phyloP scores from a whole-genome alignment of 2,888 invertebrate genomes.

The Pristionchus maxplancki region DNA sequence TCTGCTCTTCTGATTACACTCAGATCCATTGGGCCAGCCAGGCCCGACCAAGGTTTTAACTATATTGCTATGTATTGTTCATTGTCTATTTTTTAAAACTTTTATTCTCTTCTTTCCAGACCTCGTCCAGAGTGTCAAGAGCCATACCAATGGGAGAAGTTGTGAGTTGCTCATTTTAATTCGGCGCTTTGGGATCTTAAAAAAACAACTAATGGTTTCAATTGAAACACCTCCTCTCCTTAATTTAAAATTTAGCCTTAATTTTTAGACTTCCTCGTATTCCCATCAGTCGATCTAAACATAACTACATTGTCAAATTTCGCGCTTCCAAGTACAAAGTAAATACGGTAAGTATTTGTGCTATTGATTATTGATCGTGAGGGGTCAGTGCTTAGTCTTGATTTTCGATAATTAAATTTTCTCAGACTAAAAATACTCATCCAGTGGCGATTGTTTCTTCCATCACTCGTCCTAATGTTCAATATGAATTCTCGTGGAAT shows the following conservation, averaged over 20 bases:
- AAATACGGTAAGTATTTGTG: conserved; percentile 11
- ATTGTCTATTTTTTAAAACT: neutral
- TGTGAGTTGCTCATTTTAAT: neutral
- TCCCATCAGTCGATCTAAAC: neutral
- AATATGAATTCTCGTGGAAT: conserved; percentile 47
- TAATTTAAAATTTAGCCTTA: neutral
- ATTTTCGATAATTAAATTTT: too few species aligned
- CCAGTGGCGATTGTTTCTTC: conserved; percentile 40
- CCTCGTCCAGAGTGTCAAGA: neutral
- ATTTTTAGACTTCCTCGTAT: neutral
- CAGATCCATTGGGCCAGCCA: conserved; percentile 33
- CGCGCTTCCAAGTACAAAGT: conserved; percentile 32
- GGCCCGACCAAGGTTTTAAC: neutral
- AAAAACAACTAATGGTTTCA: too few species aligned
- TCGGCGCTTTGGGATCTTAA: too few species aligned
- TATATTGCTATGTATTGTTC: neutral
- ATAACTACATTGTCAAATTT: neutral
- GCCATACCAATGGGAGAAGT: neutral
- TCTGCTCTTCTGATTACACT: conserved; percentile 11
- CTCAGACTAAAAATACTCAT: conserved; percentile 21
- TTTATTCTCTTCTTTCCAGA: neutral
- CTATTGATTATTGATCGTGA: too few species aligned
- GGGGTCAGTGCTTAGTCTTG: too few species aligned
- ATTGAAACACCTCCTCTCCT: neutral
- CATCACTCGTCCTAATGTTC: neutral